Conservation (phyloP, 2,888 invertebrate genomes). For the Diloba caeruleocephala region DNA sequence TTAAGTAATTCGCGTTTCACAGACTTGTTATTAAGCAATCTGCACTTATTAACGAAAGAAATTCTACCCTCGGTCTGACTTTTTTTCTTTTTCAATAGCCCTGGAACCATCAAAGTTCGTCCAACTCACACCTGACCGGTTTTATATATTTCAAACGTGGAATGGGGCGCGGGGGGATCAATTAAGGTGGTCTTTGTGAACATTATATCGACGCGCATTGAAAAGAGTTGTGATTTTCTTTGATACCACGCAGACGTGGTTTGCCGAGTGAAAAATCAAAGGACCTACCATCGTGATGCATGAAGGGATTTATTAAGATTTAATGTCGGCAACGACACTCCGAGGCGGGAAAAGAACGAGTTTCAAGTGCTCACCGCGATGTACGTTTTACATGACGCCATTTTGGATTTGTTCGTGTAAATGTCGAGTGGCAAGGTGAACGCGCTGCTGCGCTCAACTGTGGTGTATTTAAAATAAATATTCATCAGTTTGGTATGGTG, state of each 20-base stretch:
- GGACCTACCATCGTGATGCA: constrained; percentile 82
- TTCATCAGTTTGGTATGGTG: constrained; percentile 37
- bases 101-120: constrained; percentile 50
- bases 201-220: constrained; percentile 88
- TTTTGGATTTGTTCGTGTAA: constrained; percentile 80
- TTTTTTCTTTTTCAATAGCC: constrained; percentile 45
- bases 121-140: constrained; percentile 60
- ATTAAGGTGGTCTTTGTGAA: constrained; percentile 83
- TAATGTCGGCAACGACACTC: constrained; percentile 88
- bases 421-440: constrained; percentile 68
- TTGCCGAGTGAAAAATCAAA: constrained; percentile 89
- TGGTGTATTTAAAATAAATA: constrained; percentile 48
- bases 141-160: constrained; percentile 71
- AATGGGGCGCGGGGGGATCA: constrained; percentile 78
- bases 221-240: constrained; percentile 89
- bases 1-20: constrained; percentile 6
- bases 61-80: constrained; percentile 26
- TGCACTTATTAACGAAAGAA: constrained; percentile 27
- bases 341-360: constrained; percentile 88
- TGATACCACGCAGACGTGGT: constrained; percentile 86
- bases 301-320: constrained; percentile 89
- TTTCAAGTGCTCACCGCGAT: constrained; percentile 81
- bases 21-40: constrained; percentile 6
- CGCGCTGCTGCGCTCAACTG: constrained; percentile 48
- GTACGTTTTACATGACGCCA: constrained; percentile 86